Conservation (phyloP, 2,797 vertebrate species). For the Leptatherina wallacei region DNA sequence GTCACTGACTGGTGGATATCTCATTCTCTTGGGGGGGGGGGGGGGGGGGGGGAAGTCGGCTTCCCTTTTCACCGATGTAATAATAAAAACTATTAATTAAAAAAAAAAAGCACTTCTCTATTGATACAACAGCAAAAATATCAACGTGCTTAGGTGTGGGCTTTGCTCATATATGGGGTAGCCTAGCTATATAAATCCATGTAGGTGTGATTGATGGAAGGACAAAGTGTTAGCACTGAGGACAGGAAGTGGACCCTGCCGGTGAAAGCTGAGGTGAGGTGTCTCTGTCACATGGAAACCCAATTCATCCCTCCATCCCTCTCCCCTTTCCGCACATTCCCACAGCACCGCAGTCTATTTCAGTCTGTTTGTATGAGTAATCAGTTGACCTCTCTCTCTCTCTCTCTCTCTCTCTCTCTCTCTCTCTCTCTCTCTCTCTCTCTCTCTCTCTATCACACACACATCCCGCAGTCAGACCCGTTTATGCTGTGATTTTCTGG, state of each 20-base stretch:
- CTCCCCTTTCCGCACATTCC: constrained; percentile 38
- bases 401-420: too few species aligned
- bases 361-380: constrained; percentile 98
- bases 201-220: constrained; percentile 91
- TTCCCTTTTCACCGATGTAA: constrained; percentile 5
- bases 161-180: neutral
- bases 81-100: constrained; percentile 15
- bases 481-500: constrained; percentile 99
- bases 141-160: constrained; percentile 1
- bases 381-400: constrained; percentile 85
- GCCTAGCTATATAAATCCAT: constrained; percentile 14
- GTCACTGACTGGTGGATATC: constrained; percentile 55
- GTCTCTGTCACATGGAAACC: constrained; percentile 68
- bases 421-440: too few species aligned
- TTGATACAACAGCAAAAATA: constrained; percentile 6
- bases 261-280: constrained; percentile 55
- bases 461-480: constrained; percentile 89
- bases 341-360: constrained; percentile 86
- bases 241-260: constrained; percentile 63
- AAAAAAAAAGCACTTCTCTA: neutral
- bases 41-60: too few species aligned
- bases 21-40: constrained; percentile 41
- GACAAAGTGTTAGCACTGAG: constrained; percentile 92
- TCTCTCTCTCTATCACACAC: too few species aligned
- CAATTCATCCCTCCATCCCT: constrained; percentile 80